Base-by-base conservation (phyloP, 2,888 invertebrate species). In the Andrena fulva region DNA sequence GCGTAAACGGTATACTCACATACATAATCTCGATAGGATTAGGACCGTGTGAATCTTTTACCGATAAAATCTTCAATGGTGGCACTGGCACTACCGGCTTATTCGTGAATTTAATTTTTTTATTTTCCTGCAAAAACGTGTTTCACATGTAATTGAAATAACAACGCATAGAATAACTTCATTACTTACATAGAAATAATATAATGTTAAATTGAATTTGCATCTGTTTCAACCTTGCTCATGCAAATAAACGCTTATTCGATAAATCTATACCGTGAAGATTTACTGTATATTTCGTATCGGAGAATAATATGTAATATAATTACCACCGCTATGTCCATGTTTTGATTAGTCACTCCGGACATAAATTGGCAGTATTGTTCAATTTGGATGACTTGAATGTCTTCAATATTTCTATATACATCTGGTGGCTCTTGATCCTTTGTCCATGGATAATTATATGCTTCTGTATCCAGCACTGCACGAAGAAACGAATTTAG, bases 391-490 rank as follows among this genome's bases (percentile, higher is more conserved):
- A 97, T 95, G 0, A 96, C 92, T 5, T 96, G 96, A 0, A 96
- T 94, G 0, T 93, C 88, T 1, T 95, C 94, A 1, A 96, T 87
- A 87, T 96, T 94, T 6, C 96, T 95, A 12, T 95, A 95, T n/a
- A 97, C 94, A 92, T 97, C 96, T 0, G 95, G 92, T 0, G 97
- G 97, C 89, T 97, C 97, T 77, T 95, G 94, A 48, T 94, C 93
- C 60, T 93, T 93, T 42, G 92, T 90, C 95, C 95, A 95, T 0
- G 94, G 94, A 89, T 94, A 95, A 8, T 85, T 60, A 73, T 86
- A 82, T 1, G 80, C 77, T 48, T 92, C 91, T 10, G 72, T 74
- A 62, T 81, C 85, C 59, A 90, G 64, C 12, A 89, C 91, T 91
- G 50, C 4, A 33, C 12, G 35, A 74, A 50, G 56, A 52, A 29